Evolutionary conservation across 2,888 invertebrate species (phyloP).

Genomic region (Antitype chi): DNA sequence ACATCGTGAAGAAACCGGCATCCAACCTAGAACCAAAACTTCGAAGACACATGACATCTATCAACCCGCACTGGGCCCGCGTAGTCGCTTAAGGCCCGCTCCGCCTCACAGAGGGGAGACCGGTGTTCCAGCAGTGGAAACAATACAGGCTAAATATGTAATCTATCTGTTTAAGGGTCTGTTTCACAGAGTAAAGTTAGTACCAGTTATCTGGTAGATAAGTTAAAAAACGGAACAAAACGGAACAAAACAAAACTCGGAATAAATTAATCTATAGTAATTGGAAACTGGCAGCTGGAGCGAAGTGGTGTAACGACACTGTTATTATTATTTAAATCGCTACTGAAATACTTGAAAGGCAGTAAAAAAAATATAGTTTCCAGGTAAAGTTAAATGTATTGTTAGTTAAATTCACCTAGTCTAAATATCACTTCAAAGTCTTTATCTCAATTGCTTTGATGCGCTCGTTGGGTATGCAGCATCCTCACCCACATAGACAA

Average conservation of each 20-base stretch:
- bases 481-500: slow-evolving; percentile 14
- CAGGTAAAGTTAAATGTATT: not conserved
- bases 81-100: too few relatives aligned
- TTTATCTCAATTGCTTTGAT: slow-evolving; percentile 14
- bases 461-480: slow-evolving; percentile 32
- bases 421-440: slow-evolving; percentile 15
- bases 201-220: not conserved
- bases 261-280: not conserved
- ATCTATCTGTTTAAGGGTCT: too few relatives aligned
- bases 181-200: not conserved
- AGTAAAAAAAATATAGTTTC: not conserved
- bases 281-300: not conserved
- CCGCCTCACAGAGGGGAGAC: too few relatives aligned
- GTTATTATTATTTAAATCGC: slow-evolving; percentile 15
- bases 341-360: not conserved
- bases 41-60: too few relatives aligned
- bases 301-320: not conserved
- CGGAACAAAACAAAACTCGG: too few relatives aligned
- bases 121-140: too few relatives aligned
- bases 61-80: too few relatives aligned
- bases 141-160: too few relatives aligned
- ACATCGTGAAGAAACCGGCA: too few relatives aligned
- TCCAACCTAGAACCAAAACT: too few relatives aligned
- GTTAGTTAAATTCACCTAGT: slow-evolving; percentile 1
- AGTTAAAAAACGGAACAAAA: not conserved